Percentiles rank a stretch among this genome's conserved stretches.
These are phyloP conservation scores for Lepidocolaptes lacrymiger DNA, from an alignment of 2,797 vertebrate species.

Conservation along the genomic window DNA sequence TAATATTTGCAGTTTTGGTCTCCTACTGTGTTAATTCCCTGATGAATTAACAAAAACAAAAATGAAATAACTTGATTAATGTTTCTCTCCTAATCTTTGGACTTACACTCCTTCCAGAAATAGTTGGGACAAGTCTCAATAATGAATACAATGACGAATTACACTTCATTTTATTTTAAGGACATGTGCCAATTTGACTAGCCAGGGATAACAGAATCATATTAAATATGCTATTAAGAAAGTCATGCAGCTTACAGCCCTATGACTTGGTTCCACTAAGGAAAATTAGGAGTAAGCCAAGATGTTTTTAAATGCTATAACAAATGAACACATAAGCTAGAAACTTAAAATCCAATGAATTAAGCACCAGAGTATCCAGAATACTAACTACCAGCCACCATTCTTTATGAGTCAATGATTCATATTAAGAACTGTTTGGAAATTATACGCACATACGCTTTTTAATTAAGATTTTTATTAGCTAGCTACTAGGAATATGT, in stretches of 20 bases:
- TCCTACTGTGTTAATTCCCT: background rate
- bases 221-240: background rate
- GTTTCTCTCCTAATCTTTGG: background rate
- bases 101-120: background rate
- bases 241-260: background rate
- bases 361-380: background rate
- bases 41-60: background rate
- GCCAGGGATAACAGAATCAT: background rate
- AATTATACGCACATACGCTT: background rate
- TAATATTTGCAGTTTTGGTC: background rate
- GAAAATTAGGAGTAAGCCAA: background rate
- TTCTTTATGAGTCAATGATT: background rate
- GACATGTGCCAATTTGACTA: background rate
- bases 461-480: background rate
- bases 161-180: background rate
- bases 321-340: slow-evolving; percentile 13
- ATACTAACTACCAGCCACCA: background rate
- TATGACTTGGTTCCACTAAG: background rate
- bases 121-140: background rate
- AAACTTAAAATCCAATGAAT: background rate
- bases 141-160: background rate
- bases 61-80: background rate
- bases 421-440: background rate
- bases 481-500: background rate
- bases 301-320: background rate